Percentiles rank a stretch among this genome's conserved stretches.
phyloP scores from a whole-genome alignment of 2,113 vertebrate genomes.

The Misgurnus mizolepis region DNA sequence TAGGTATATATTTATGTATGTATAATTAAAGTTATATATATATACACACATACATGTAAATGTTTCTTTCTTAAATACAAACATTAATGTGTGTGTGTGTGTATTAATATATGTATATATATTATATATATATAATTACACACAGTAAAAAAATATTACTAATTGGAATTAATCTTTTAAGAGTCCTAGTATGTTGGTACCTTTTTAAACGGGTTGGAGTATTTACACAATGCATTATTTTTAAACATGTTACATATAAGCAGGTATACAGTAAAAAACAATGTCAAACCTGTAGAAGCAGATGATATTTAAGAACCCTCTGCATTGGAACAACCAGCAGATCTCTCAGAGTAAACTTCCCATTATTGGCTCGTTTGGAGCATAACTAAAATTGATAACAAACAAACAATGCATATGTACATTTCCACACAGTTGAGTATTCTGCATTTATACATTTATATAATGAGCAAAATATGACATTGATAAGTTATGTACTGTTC shows the following conservation, averaged over 20 bases:
- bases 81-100: too few species aligned
- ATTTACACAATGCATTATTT: background rate
- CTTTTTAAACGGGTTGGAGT: too few species aligned
- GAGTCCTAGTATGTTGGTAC: too few species aligned
- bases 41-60: too few species aligned
- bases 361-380: slow-evolving; percentile 96
- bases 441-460: too few species aligned
- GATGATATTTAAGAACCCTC: slow-evolving; percentile 93
- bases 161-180: too few species aligned
- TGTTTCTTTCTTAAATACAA: too few species aligned
- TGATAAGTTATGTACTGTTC: background rate
- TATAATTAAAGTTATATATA: too few species aligned
- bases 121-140: too few species aligned
- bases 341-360: slow-evolving; percentile 93
- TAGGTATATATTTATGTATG: too few species aligned
- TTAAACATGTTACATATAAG: background rate
- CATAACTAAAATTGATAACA: slow-evolving; percentile 79
- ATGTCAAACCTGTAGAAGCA: slow-evolving; percentile 88
- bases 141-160: too few species aligned
- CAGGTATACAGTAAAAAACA: background rate
- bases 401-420: background rate
- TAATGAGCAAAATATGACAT: background rate
- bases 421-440: background rate
- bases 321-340: slow-evolving; percentile 98
- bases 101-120: too few species aligned